These are phyloP conservation scores for Eurois occulta DNA, from an alignment of 2,888 invertebrate genomes.

Conservation along the genomic window DNA sequence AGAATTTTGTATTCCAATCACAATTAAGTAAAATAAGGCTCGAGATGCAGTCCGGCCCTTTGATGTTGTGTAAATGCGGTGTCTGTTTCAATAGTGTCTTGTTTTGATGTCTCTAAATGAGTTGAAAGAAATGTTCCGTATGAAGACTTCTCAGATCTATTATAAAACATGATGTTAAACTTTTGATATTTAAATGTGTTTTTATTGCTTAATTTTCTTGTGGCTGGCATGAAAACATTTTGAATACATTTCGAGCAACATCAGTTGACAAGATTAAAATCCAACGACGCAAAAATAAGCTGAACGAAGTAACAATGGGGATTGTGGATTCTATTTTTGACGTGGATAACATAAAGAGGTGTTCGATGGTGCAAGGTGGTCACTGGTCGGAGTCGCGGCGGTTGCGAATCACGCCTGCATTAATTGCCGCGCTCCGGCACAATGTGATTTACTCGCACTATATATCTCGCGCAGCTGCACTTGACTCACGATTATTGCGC, in stretches of 20 bases:
- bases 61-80: slow-evolving; percentile 60
- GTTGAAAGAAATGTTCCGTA: slow-evolving; percentile 57
- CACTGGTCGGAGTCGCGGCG: slow-evolving; percentile 66
- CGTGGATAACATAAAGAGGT: slow-evolving; percentile 43
- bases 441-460: slow-evolving; percentile 85
- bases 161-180: slow-evolving; percentile 49
- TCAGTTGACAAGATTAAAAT: slow-evolving; percentile 38
- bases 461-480: slow-evolving; percentile 84
- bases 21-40: slow-evolving; percentile 64
- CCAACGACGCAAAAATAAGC: slow-evolving; percentile 29
- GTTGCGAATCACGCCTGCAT: slow-evolving; percentile 77
- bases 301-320: slow-evolving; percentile 37
- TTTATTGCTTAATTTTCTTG: slow-evolving; percentile 49
- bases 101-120: slow-evolving; percentile 59
- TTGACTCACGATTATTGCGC: slow-evolving; percentile 83
- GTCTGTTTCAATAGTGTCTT: slow-evolving; percentile 59
- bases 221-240: slow-evolving; percentile 15
- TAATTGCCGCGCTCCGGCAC: slow-evolving; percentile 80
- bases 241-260: slow-evolving; percentile 27
- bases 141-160: slow-evolving; percentile 58
- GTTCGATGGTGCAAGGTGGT: slow-evolving; percentile 65
- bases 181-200: slow-evolving; percentile 45
- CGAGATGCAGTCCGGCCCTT: slow-evolving; percentile 50
- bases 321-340: slow-evolving; percentile 51
- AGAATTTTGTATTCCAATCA: slow-evolving; percentile 67